phyloP scores from a whole-genome alignment of 2,888 invertebrate genomes.

The Pseudococcus longispinus region DNA sequence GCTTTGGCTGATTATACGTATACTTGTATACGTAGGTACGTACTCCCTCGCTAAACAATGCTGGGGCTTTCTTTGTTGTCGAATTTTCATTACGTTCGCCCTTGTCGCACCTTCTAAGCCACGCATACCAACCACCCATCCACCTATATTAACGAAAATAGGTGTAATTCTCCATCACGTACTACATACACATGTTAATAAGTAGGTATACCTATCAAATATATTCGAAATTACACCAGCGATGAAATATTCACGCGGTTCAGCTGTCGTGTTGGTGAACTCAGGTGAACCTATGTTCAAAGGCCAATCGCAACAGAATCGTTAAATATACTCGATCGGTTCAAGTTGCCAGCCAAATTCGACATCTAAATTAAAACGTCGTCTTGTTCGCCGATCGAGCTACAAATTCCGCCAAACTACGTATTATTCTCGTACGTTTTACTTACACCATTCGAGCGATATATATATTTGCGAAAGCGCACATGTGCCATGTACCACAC shows the following conservation, averaged over 20 bases:
- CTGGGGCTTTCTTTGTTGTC: background rate
- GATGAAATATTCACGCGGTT: too few relatives aligned
- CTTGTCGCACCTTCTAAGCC: too few relatives aligned
- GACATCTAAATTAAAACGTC: background rate
- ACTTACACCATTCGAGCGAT: background rate
- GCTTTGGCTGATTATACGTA: background rate
- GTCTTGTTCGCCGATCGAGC: background rate
- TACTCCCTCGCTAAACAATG: background rate
- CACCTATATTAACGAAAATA: background rate
- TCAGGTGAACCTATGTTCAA: too few relatives aligned
- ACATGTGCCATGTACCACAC: background rate
- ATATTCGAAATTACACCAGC: too few relatives aligned
- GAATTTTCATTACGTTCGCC: conserved; percentile 12
- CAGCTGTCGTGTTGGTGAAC: too few relatives aligned
- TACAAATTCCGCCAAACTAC: background rate
- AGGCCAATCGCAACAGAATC: too few relatives aligned
- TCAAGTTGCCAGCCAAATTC: background rate
- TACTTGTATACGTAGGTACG: background rate
- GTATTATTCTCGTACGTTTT: background rate
- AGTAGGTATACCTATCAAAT: too few relatives aligned
- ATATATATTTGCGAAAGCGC: background rate
- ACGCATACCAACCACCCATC: too few relatives aligned
- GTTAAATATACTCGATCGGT: too few relatives aligned
- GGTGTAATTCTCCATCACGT: background rate
- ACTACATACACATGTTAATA: too few relatives aligned